Evolutionary conservation across 2,797 vertebrate genomes (phyloP), one percentile per base, ranked within the genome.

Genomic region (Coregonus ussuriensis): DNA sequence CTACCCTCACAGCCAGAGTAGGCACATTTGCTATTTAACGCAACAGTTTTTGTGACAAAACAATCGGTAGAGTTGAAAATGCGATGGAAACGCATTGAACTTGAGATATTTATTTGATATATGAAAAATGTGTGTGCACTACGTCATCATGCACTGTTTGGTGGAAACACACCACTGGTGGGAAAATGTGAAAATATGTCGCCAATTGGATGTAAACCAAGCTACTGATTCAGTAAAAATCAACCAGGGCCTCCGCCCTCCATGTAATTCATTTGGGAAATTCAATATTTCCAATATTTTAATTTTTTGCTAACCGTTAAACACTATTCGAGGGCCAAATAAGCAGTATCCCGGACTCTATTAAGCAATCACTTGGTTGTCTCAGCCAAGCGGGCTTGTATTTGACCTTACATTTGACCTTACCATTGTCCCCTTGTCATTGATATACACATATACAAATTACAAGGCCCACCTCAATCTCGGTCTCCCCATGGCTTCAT

Each of bases 381-480:
- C 88, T 87, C 83, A 86, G 86, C 84, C 74, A 5, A 84, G 80
- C 80, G 84, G 76, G 80, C 84, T 84, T 86, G 71, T 76, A 73
- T 87, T 81, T 84, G 87, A 82, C 87, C 83, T 88, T 31, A 72
- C 73, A 25, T 25, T 25, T 25, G 25, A 33, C 31, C 31, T 33
- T 33, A 33, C 31, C 78, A 84, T 81, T 88, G 88, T 91, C 87
- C 84, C 54, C 76, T 83, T 87, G 85, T 90, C 90, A 87, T 84
- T 87, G 87, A 91, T 88, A 88, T 86, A 88, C 83, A 83, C 76
- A 74, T 82, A 84, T 83, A 90, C 88, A 91, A 90, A 91, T 91
- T 87, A 80, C 83, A 77, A 82, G 76, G 79, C 7, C 51, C 53
- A 33, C 18, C 31, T 62, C 67, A 35, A 41, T 69, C 67, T 18